These are phyloP conservation scores for Tylochromis polylepis DNA, from an alignment of 2,113 vertebrate species.

Conservation along the genomic window DNA sequence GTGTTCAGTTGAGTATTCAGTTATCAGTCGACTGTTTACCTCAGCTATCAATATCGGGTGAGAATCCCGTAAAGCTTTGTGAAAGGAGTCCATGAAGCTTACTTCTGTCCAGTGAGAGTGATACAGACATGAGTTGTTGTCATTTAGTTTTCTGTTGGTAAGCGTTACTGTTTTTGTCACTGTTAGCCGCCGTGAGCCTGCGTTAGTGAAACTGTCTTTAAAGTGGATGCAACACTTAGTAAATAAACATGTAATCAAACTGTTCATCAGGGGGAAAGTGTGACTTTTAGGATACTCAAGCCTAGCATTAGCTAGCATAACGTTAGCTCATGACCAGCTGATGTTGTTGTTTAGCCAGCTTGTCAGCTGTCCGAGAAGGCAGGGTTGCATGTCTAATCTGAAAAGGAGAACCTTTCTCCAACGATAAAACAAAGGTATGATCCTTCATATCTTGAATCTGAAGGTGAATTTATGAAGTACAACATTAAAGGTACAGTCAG, in stretches of 20 bases:
- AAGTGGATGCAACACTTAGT: not conserved
- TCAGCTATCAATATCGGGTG: not conserved
- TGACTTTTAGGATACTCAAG: not conserved
- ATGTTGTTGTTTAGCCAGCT: not conserved
- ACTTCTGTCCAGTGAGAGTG: accelerated
- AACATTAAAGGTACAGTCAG: too few species aligned
- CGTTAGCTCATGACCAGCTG: accelerated
- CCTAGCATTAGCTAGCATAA: not conserved
- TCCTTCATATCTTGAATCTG: too few species aligned
- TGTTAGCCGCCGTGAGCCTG: not conserved
- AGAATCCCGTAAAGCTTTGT: not conserved
- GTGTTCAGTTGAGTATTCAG: not conserved
- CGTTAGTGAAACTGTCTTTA: not conserved
- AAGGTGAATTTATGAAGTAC: too few species aligned
- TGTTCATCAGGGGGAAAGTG: not conserved
- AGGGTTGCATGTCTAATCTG: not conserved
- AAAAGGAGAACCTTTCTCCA: not conserved
- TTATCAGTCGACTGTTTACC: not conserved
- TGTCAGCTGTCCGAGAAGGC: not conserved
- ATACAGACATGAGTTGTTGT: not conserved
- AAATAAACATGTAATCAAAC: not conserved
- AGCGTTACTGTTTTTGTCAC: not conserved
- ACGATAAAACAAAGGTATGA: too few species aligned
- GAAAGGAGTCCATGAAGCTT: not conserved
- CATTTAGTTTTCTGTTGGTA: not conserved